Evolutionary conservation across 2,797 vertebrate genomes (phyloP).

Genomic region (Gobio occitaniae): DNA sequence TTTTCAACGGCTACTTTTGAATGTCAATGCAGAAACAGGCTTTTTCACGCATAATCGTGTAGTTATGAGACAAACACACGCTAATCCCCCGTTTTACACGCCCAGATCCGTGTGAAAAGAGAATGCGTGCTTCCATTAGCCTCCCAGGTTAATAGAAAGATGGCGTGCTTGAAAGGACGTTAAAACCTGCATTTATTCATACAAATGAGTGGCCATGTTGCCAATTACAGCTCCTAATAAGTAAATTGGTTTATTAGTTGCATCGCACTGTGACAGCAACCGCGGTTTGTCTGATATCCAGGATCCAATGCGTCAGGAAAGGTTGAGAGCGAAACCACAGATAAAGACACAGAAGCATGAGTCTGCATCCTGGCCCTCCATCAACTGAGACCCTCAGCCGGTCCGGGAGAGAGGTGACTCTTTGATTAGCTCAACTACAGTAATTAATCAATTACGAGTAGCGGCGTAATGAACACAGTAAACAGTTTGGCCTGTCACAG

Average conservation of each 20-base stretch:
- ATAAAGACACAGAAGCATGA: slow-evolving; percentile 27
- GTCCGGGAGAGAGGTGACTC: slow-evolving; percentile 74
- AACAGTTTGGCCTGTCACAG: slow-evolving; percentile 37
- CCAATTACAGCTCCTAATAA: slow-evolving; percentile 80
- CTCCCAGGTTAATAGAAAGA: slow-evolving; percentile 18
- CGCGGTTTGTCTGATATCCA: slow-evolving; percentile 77
- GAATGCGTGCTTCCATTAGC: slow-evolving; percentile 55
- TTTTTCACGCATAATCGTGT: neutral
- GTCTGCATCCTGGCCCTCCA: slow-evolving; percentile 58
- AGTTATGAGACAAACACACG: neutral
- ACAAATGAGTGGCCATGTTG: slow-evolving; percentile 78
- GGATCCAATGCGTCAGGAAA: slow-evolving; percentile 47
- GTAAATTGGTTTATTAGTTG: slow-evolving; percentile 81
- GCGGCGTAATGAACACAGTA: slow-evolving; percentile 69
- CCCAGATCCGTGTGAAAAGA: neutral
- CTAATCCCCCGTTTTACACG: neutral
- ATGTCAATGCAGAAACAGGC: neutral
- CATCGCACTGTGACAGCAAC: slow-evolving; percentile 73
- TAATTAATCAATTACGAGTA: slow-evolving; percentile 78
- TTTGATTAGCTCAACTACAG: slow-evolving; percentile 76
- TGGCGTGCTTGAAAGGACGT: slow-evolving; percentile 40
- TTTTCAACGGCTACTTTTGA: neutral
- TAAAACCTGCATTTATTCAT: slow-evolving; percentile 73
- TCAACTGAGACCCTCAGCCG: slow-evolving; percentile 53
- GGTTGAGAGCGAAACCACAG: slow-evolving; percentile 37